Conservation (phyloP, 1,140 invertebrate species). For the Drusus annulatus region DNA sequence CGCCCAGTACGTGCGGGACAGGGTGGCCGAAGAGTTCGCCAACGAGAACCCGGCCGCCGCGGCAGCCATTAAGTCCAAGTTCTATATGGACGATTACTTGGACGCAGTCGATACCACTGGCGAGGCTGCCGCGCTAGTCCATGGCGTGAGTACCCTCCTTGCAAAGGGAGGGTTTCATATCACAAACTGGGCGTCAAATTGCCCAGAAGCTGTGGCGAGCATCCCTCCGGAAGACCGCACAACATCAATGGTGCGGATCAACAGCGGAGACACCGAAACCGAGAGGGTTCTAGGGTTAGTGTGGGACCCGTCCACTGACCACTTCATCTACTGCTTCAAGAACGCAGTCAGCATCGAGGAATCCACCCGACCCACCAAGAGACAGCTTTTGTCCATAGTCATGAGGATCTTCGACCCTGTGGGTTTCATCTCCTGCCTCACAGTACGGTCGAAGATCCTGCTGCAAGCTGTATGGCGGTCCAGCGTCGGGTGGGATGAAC, state of each 20-base stretch:
- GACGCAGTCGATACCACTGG: neutral
- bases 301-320: neutral
- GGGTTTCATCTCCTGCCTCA: conserved; percentile 63
- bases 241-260: neutral
- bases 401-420: conserved; percentile 64
- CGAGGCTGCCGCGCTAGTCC: neutral
- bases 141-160: neutral
- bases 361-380: conserved; percentile 57
- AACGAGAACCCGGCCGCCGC: neutral
- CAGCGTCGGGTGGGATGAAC: conserved; percentile 62
- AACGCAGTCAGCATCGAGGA: neutral
- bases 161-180: neutral
- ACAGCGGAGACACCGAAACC: neutral
- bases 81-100: neutral
- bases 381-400: conserved; percentile 58
- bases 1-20: too few species aligned
- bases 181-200: neutral
- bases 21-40: neutral
- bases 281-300: neutral
- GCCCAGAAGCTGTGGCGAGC: too few species aligned
- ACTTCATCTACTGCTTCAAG: neutral
- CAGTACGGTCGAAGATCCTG: conserved; percentile 63
- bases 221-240: neutral
- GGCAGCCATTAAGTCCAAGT: neutral
- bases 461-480: conserved; percentile 64